A percentile compares a stretch with the other conserved stretches of the same genome.
phyloP scores from a whole-genome alignment of 2,888 invertebrate genomes.

The Ariolimax columbianus region DNA sequence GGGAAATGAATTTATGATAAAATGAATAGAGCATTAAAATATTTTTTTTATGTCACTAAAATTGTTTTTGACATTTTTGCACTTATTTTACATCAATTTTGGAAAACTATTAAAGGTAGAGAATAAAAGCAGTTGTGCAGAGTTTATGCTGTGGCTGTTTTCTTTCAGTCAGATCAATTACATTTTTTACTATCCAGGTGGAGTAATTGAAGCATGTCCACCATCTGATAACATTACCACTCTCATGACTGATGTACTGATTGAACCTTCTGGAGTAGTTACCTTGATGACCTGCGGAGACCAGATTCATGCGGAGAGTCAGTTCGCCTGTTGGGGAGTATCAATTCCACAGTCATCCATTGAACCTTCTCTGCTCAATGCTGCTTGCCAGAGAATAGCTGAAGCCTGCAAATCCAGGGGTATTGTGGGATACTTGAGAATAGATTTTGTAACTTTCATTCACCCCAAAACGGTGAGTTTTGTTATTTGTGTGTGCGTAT shows the following conservation, averaged over 20 bases:
- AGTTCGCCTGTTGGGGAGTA: slow-evolving; percentile 76
- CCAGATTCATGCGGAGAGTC: slow-evolving; percentile 77
- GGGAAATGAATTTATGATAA: too few relatives aligned
- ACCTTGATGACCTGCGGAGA: slow-evolving; percentile 75
- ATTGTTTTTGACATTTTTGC: too few relatives aligned
- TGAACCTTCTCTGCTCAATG: slow-evolving; percentile 74
- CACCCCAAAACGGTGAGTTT: slow-evolving; percentile 65
- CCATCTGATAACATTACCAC: slow-evolving; percentile 78
- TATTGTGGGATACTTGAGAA: slow-evolving; percentile 76
- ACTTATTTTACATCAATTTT: too few relatives aligned
- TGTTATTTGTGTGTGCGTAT: neutral
- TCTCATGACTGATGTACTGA: slow-evolving; percentile 76
- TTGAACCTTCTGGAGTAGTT: slow-evolving; percentile 75
- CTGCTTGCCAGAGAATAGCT: slow-evolving; percentile 71
- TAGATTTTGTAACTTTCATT: slow-evolving; percentile 79
- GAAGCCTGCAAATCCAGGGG: slow-evolving; percentile 76
- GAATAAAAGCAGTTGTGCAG: neutral
- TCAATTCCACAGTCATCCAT: slow-evolving; percentile 78
- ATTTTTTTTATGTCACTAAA: too few relatives aligned
- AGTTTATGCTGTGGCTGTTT: neutral
- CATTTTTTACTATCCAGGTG: slow-evolving; percentile 67
- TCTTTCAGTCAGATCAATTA: neutral
- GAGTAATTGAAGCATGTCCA: slow-evolving; percentile 78
- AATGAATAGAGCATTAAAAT: too few relatives aligned
- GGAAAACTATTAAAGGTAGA: neutral